Evolutionary conservation across 2,797 vertebrate species (phyloP), one percentile per base, ranked within the genome.

Genomic region (Syngnathus rostellatus): DNA sequence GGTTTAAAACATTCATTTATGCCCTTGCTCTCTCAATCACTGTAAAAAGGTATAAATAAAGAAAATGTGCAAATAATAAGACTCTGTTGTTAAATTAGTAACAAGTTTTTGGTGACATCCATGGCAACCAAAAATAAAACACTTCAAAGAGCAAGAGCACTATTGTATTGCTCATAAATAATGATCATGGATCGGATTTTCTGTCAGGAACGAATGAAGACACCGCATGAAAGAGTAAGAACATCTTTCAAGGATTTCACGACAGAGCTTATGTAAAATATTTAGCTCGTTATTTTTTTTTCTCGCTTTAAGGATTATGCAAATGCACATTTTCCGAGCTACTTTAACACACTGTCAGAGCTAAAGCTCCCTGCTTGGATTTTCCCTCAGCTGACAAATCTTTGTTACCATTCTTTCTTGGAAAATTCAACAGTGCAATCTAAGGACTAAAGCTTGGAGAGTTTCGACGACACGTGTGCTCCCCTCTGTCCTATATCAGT

Each of bases 291-390:
- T 61, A 39, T 41, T n/a, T 43, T 61, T 23, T 23, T 21, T 43
- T 12, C 59, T 61, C 38, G 59, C 59, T 61, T 41, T 21, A 21
- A 39, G n/a, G 59, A 61, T 41, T 61, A 61, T 40, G 59, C 38
- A 61, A 61, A 61, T 41, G 59, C 12, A 1, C 6, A 8, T 39
- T 38, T n/a, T 4, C 38, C 17, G 6, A 40, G 8, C 59, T 43
- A 41, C 59, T 58, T 25, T 58, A 58, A 38, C 55, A 25, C 23
- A 21, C 17, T 61, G 17, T 39, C 59, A 39, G 59, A 65, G n/a
- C 61, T 5, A 61, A 6, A 14, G 11, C 23, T 55, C 54, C 23
- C 54, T 53, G 51, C n/a, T 53, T n/a, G 51, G 51, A 53, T 53
- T 55, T 55, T 55, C 25, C 54, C 12, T 55, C 54, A 55, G 23